Conservation (phyloP, 2,113 vertebrate species). For the Sphaerodactylus townsendi region DNA sequence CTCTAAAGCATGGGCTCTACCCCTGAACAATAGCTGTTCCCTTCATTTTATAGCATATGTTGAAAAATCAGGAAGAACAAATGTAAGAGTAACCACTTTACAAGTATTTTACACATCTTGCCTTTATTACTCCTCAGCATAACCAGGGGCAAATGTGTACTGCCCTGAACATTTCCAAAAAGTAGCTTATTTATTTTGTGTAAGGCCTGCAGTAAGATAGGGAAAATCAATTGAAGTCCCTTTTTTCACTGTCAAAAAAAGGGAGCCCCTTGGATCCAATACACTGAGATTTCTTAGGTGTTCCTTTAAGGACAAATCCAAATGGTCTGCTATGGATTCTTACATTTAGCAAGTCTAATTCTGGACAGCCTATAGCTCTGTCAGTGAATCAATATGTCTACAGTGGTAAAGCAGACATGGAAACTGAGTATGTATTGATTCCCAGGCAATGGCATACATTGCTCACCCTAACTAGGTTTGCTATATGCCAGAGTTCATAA, state of each 20-base stretch:
- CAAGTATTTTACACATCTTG: constrained; percentile 21
- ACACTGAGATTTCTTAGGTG: not conserved
- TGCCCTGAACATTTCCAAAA: too few relatives aligned
- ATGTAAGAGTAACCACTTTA: not conserved
- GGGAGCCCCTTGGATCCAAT: not conserved
- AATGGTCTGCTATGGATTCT: not conserved
- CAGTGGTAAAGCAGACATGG: not conserved
- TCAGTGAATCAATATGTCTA: not conserved
- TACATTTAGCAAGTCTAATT: not conserved
- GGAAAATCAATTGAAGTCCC: not conserved
- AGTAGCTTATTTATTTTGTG: too few relatives aligned
- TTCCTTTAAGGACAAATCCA: not conserved
- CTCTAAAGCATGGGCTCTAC: too few relatives aligned
- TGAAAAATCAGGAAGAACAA: not conserved
- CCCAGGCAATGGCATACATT: not conserved
- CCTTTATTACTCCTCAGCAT: not conserved
- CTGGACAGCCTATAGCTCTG: not conserved
- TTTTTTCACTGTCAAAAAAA: not conserved
- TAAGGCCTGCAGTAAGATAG: too few relatives aligned
- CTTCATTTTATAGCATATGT: not conserved
- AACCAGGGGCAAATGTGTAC: not conserved
- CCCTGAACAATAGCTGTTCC: too few relatives aligned
- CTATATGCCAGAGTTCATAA: not conserved
- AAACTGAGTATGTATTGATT: not conserved
- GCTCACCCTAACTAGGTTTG: not conserved